A percentile compares a stretch with the other conserved stretches of the same genome.
phyloP scores from a whole-genome alignment of 1,140 invertebrate species.

The Polypedilum vanderplanki region DNA sequence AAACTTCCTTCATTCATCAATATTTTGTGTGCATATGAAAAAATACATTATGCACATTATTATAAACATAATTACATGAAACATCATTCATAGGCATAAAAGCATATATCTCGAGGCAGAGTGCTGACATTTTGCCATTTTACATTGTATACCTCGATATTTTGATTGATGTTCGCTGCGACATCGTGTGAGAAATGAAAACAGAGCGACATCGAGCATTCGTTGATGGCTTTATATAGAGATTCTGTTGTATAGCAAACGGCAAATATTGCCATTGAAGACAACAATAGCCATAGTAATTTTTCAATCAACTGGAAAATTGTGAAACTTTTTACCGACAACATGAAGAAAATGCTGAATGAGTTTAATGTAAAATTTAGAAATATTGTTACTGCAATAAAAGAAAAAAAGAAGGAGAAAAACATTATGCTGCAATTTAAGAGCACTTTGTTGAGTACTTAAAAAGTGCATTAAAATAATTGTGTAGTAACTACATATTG shows the following conservation, averaged over 20 bases:
- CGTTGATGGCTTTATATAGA: background rate
- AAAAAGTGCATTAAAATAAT: too few species aligned
- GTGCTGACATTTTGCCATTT: background rate
- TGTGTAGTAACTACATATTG: too few species aligned
- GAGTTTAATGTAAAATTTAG: constrained; percentile 10
- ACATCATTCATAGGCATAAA: too few species aligned
- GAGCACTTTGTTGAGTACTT: too few species aligned
- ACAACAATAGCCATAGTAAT: background rate
- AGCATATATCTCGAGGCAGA: too few species aligned
- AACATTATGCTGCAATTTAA: too few species aligned
- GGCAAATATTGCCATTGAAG: background rate
- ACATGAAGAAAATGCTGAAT: background rate
- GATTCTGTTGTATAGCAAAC: background rate
- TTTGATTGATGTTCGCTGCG: background rate
- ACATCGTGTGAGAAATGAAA: background rate
- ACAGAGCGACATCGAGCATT: background rate
- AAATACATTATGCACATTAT: too few species aligned
- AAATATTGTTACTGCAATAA: background rate
- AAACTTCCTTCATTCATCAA: too few species aligned
- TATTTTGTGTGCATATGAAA: too few species aligned
- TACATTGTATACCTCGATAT: background rate
- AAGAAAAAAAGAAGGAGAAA: background rate
- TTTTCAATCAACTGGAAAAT: constrained; percentile 20
- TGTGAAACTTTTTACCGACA: background rate
- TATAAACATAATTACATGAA: too few species aligned